Evolutionary conservation across 1,140 invertebrate species (phyloP), one percentile per base, ranked within the genome.

Genomic region (Drosophila subpulchrella): DNA sequence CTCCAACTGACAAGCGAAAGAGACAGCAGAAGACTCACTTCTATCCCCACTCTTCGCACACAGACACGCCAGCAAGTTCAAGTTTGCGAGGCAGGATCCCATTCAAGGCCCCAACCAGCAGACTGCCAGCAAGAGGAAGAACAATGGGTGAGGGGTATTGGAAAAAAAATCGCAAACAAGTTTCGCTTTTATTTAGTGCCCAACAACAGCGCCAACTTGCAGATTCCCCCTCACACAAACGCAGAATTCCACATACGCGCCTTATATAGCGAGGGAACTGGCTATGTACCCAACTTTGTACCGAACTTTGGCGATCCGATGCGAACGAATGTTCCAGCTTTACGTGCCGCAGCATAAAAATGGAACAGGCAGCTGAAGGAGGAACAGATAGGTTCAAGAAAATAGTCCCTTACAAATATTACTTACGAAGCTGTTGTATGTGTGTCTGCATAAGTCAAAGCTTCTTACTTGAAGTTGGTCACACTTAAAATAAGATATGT

Each of bases 171-270:
- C 48, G 62, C 79, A 86, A 89, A 89, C 84, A 84, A 89, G 84
- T 89, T 89, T 89, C 84, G 84, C 84, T 89, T 89, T 89, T 89
- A 89, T 89, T 89, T 89, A 89, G 76, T 84, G 83, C 67, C 83
- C 75, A 65, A 57, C 54, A 55, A 50, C 78, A 86, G 78, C 83
- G 81, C 75, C 81, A 83, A 79, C 46, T 79, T 83, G 80, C 80
- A 79, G 77, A 80, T 80, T 80, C 79, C 83, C 72, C 54, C 59
- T 51, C 72, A 59, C 62, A 67, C 61, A 67, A 47, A 15, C 51
- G 41, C 51, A 61, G 36, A 76, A 41, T 61, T 54, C 41, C 75
- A 63, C 55, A 71, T 63, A 39, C 38, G 53, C 44, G 48, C 56
- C 54, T 70, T 72, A 74, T 66, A 86, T 65, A 80, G 48, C 53